phyloP scores from a whole-genome alignment of 2,888 invertebrate species.

The Dryadula phaetusa region DNA sequence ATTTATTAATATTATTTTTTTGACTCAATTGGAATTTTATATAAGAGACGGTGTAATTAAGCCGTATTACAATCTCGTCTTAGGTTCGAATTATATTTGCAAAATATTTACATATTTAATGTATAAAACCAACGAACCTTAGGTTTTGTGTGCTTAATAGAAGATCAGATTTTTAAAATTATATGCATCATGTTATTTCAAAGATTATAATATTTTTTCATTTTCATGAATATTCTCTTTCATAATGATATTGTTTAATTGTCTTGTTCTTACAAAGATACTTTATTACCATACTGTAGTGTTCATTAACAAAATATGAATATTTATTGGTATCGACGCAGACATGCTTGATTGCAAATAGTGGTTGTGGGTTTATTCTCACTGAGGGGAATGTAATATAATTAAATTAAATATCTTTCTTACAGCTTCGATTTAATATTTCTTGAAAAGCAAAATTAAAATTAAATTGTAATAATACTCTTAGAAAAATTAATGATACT shows the following conservation, averaged over 20 bases:
- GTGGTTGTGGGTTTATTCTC: not conserved
- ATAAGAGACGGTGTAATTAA: too few relatives aligned
- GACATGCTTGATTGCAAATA: not conserved
- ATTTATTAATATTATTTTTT: too few relatives aligned
- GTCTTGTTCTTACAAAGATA: not conserved
- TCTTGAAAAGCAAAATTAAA: too few relatives aligned
- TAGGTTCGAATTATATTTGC: not conserved
- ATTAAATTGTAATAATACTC: too few relatives aligned
- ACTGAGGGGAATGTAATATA: not conserved
- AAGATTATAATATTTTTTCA: not conserved
- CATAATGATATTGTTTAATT: not conserved
- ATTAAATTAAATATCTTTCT: too few relatives aligned
- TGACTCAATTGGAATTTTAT: not conserved
- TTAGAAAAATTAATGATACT: too few relatives aligned
- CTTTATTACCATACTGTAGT: not conserved
- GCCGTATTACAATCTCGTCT: too few relatives aligned
- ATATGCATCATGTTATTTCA: not conserved
- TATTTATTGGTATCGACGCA: not conserved
- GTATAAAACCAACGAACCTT: too few relatives aligned
- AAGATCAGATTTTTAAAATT: too few relatives aligned
- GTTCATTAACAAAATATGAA: slow-evolving; percentile 7
- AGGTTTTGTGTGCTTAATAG: too few relatives aligned
- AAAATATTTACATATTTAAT: not conserved
- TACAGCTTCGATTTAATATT: too few relatives aligned
- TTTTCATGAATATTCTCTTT: slow-evolving; percentile 4